These are phyloP conservation scores for Protomyctophum bolini DNA, from an alignment of 2,113 vertebrate genomes.

Conservation along the genomic window DNA sequence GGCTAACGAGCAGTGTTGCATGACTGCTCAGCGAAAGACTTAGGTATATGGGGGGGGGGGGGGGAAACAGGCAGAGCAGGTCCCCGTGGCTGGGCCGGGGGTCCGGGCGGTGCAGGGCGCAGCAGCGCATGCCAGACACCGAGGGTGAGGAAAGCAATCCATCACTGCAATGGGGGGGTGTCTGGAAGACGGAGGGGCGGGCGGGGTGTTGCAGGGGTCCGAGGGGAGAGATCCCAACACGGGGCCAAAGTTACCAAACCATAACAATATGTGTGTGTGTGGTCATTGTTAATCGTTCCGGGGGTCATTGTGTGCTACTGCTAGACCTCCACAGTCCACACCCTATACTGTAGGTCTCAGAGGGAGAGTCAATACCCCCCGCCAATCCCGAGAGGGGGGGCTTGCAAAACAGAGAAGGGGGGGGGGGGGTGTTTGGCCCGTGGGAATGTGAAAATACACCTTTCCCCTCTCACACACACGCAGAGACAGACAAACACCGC, in stretches of 20 bases:
- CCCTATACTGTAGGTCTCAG: conserved; percentile 52
- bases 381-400: conserved; percentile 49
- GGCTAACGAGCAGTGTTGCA: conserved; percentile 44
- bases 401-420: neutral
- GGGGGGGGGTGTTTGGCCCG: conserved; percentile 5
- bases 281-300: conserved; percentile 64
- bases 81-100: conserved; percentile 55
- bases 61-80: conserved; percentile 56
- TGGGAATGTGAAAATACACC: conserved; percentile 50
- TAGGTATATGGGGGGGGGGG: conserved; percentile 33
- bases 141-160: conserved; percentile 70
- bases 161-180: conserved; percentile 57
- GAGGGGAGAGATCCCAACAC: conserved; percentile 10
- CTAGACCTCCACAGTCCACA: conserved; percentile 45
- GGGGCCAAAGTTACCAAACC: conserved; percentile 33
- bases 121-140: conserved; percentile 56
- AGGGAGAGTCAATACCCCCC: conserved; percentile 51
- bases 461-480: conserved; percentile 41
- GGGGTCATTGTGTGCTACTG: conserved; percentile 59
- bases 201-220: neutral
- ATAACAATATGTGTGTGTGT: conserved; percentile 64
- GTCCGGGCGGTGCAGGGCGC: conserved; percentile 27
- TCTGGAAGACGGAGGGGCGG: conserved; percentile 13
- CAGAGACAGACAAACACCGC: conserved; percentile 1
- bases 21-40: conserved; percentile 47